Conservation (phyloP, 1,140 invertebrate genomes). For the Ridgeia piscesae region DNA sequence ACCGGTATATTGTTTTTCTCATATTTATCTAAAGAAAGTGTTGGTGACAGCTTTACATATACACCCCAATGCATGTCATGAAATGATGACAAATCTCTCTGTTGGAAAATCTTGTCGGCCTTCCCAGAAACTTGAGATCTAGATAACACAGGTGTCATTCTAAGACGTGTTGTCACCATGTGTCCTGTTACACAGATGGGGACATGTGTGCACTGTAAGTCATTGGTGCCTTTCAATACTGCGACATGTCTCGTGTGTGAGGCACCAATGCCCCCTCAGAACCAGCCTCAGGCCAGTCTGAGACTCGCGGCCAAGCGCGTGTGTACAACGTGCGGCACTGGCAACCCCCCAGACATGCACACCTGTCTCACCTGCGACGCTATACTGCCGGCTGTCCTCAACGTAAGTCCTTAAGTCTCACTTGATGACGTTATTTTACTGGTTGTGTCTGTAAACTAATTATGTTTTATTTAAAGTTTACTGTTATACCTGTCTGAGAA, state of each 20-base stretch:
- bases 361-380: conserved; percentile 47
- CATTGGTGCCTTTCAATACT: conserved; percentile 53
- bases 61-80: too few species aligned
- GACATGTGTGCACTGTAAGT: conserved; percentile 51
- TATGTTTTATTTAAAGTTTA: too few species aligned
- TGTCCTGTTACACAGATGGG: conserved; percentile 47
- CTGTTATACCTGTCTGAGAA: too few species aligned
- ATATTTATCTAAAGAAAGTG: too few species aligned
- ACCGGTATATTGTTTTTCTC: too few species aligned
- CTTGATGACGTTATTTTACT: background rate
- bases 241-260: conserved; percentile 54
- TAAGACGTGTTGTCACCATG: conserved; percentile 8
- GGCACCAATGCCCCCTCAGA: conserved; percentile 50
- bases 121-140: too few species aligned
- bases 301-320: conserved; percentile 36
- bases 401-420: background rate
- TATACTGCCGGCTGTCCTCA: conserved; percentile 32
- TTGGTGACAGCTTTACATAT: too few species aligned
- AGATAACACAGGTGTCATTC: background rate
- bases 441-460: too few species aligned
- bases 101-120: too few species aligned
- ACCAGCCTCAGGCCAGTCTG: conserved; percentile 41
- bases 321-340: conserved; percentile 46
- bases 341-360: conserved; percentile 44
- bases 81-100: too few species aligned